A percentile compares a stretch with the other conserved stretches of the same genome.
phyloP scores from a whole-genome alignment of 2,888 invertebrate genomes.

The Homarus gammarus region DNA sequence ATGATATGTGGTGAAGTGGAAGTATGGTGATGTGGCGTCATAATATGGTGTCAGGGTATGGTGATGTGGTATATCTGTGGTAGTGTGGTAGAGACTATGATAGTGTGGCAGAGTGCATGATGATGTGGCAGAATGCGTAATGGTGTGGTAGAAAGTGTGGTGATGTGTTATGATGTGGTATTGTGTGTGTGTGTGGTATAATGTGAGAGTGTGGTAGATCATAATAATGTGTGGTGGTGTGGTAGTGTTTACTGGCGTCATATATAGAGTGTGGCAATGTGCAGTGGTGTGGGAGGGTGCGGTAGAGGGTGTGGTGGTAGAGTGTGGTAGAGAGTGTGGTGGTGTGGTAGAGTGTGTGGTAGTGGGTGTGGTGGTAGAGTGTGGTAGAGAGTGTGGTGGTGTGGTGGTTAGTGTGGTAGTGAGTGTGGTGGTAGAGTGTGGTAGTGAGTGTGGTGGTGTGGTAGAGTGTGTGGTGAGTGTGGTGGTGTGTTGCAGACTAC shows the following conservation, averaged over 20 bases:
- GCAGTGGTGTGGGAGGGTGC: background rate
- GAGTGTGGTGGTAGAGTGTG: background rate
- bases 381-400: background rate
- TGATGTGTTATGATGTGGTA: no score
- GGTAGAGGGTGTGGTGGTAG: background rate
- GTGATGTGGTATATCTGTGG: no score
- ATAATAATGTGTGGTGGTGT: background rate
- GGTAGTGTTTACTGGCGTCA: no score
- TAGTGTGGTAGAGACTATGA: no score
- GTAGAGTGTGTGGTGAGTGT: no score
- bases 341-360: background rate
- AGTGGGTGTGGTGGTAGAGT: background rate
- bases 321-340: background rate
- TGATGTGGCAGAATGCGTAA: background rate
- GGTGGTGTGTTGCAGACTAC: background rate
- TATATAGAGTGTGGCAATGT: background rate
- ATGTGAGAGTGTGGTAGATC: background rate
- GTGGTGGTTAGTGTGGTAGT: background rate
- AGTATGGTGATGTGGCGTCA: no score
- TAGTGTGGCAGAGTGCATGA: no score
- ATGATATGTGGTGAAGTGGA: no score
- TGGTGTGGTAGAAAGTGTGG: no score
- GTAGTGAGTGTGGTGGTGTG: background rate
- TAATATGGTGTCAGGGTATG: no score
- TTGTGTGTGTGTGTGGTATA: no score